Evolutionary conservation across 2,113 vertebrate species (phyloP).

Genomic region (Phoenicopterus ruber): DNA sequence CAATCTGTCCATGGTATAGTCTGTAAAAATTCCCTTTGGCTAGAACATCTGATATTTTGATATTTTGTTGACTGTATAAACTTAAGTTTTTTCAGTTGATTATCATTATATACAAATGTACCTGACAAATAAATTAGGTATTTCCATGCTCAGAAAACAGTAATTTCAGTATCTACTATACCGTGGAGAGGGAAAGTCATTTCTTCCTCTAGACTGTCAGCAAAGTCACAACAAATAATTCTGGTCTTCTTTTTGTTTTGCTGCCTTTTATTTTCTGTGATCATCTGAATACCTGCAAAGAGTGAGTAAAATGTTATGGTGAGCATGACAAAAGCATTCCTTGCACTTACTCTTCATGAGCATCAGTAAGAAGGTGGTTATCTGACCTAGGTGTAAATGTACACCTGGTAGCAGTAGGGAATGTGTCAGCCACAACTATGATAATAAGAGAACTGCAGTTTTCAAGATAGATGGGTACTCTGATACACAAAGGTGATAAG

Average conservation of each 20-base stretch:
- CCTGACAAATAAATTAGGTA: not conserved
- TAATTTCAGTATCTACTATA: not conserved
- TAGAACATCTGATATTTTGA: not conserved
- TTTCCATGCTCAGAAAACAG: not conserved
- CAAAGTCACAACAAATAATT: not conserved
- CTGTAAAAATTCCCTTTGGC: not conserved
- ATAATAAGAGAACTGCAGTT: not conserved
- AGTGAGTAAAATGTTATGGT: not conserved
- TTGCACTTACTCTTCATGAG: not conserved
- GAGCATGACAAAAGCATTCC: not conserved
- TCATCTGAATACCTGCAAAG: not conserved
- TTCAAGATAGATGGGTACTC: not conserved
- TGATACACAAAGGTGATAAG: not conserved
- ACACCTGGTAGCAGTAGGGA: not conserved
- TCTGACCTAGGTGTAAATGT: not conserved
- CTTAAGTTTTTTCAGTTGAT: not conserved
- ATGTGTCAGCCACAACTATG: not conserved
- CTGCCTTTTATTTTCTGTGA: not conserved
- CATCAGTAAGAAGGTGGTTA: not conserved
- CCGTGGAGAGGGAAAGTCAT: not conserved
- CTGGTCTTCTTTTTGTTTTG: not conserved
- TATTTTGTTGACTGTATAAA: not conserved
- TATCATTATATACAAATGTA: not conserved
- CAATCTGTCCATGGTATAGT: not conserved
- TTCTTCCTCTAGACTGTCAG: not conserved